Base-by-base conservation (phyloP, 53 echinoderm and acorn worm species). In the Henricia sp. region DNA sequence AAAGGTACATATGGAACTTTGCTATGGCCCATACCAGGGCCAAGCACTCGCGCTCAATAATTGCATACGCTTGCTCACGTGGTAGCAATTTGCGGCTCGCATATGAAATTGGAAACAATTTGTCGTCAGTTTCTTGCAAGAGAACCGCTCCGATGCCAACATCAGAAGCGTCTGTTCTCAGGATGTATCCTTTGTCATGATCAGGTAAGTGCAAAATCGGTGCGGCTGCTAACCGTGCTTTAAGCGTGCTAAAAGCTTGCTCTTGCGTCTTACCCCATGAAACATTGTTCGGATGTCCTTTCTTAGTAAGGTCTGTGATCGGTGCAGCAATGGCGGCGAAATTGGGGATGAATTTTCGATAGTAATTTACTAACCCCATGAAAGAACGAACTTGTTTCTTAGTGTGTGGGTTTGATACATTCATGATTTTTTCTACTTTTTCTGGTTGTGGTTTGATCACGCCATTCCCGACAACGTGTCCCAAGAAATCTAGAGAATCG, bases 361-460 rank as follows among this genome's bases (percentile, higher is more conserved):
- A 87, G 44, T 78, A 87, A 9, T 41, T 64, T 17, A 68, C 68
- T 48, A 87, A 43, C 3, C 78, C 87, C 9, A 80, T 27, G 32
- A 87, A 80, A 26, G 87, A 83, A n/a, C 87, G 33, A 6, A 87
- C 68, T 20, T 86, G 48, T 30, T 69, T 82, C 48, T 70, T 82
- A 33, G 88, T 86, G 27, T 11, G 3, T 28, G 77, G 87, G 39
- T 68, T n/a, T 21, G 88, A 14, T 44, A 72, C 63, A 19, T 60
- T 53, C 28, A 83, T 4, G 1, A 88, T 82, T 39, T 82, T 28
- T 1, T 3, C 66, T 19, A 80, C 40, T 42, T 82, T 82, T 6
- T 56, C 58, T 3, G 55, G 70, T 38, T 43, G 39, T 29, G 72
- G 46, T 16, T 23, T 13, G 27, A 59, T 9, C 33, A 25, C 9